These are phyloP conservation scores for Tanypteryx hageni DNA, from an alignment of 2,888 invertebrate genomes.

Conservation along the genomic window DNA sequence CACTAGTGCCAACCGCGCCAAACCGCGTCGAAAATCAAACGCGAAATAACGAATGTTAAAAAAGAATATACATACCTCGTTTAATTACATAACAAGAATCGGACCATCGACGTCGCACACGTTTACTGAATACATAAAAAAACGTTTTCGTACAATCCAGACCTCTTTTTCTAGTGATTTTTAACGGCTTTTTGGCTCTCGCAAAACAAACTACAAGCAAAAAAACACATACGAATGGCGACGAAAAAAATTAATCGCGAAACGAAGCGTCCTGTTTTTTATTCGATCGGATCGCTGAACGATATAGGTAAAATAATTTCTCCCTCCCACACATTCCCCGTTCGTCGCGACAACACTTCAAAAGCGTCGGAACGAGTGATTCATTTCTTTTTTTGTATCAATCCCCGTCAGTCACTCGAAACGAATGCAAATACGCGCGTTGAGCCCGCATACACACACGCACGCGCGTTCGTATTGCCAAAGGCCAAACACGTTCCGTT, in stretches of 20 bases:
- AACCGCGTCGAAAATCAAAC: too few relatives aligned
- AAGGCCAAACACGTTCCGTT: neutral
- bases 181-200: neutral
- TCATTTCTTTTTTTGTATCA: conserved; percentile 10
- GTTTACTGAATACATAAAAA: too few relatives aligned
- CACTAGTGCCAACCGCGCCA: too few relatives aligned
- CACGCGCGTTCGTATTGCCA: neutral
- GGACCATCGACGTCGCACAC: too few relatives aligned
- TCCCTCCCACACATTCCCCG: neutral
- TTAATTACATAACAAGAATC: too few relatives aligned
- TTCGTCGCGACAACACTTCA: neutral
- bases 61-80: too few relatives aligned
- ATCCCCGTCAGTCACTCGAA: neutral
- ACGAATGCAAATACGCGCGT: neutral
- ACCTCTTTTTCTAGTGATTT: neutral
- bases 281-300: neutral
- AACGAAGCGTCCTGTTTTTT: neutral
- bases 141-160: neutral
- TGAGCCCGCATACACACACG: neutral
- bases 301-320: neutral
- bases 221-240: neutral
- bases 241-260: neutral
- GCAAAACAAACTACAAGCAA: neutral
- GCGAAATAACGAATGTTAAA: too few relatives aligned
- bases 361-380: neutral